Evolutionary conservation across 30 jellyfish, hydroid and myxozoan genomes (phyloP).

Genomic region (Cassiopea xamachana): DNA sequence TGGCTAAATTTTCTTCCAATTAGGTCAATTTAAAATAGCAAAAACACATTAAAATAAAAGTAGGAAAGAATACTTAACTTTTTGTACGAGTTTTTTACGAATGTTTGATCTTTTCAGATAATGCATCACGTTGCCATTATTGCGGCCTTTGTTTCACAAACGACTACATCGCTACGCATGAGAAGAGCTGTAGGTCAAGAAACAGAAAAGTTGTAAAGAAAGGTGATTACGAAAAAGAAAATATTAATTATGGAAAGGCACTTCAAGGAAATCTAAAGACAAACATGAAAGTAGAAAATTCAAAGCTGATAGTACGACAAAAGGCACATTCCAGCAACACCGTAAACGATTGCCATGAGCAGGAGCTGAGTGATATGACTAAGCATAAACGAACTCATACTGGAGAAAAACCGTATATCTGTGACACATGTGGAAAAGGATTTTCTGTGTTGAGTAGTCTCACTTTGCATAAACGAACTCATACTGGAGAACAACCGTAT

Average conservation of each 20-base stretch:
- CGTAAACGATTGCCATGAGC: too few species aligned
- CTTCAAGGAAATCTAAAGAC: not conserved
- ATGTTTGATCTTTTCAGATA: not conserved
- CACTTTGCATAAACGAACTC: not conserved
- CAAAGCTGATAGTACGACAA: not conserved
- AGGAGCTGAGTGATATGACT: not conserved
- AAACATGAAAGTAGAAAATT: not conserved
- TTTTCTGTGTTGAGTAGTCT: conserved; percentile 5
- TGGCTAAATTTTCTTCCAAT: too few species aligned
- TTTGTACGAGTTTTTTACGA: too few species aligned
- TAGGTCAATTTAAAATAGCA: too few species aligned
- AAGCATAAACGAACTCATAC: conserved; percentile 30
- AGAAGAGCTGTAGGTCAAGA: not conserved
- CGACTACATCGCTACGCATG: not conserved
- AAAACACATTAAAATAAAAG: too few species aligned
- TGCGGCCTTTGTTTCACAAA: not conserved
- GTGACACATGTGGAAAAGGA: conserved; percentile 31
- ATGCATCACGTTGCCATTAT: not conserved
- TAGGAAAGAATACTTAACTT: too few species aligned
- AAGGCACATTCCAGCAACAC: too few species aligned
- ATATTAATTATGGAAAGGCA: not conserved
- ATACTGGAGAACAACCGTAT: conserved; percentile 24
- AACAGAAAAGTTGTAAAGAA: not conserved
- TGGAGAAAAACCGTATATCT: conserved; percentile 37
- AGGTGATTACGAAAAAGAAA: not conserved